Conservation (phyloP, 2,888 invertebrate species). For the Theodoxus fluviatilis region DNA sequence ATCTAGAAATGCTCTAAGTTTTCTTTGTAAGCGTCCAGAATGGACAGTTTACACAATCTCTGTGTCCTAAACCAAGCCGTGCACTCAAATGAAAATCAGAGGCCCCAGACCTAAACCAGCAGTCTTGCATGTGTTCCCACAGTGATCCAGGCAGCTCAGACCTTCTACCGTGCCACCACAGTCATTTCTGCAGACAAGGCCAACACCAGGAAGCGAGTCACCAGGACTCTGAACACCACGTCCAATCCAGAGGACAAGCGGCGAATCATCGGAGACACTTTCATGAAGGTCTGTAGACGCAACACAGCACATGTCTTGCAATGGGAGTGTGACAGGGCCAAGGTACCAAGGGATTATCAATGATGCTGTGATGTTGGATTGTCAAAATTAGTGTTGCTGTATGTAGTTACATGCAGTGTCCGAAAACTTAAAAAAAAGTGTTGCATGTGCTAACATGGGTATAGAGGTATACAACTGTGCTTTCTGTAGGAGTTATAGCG, state of each 20-base stretch:
- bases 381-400: neutral
- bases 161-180: slow-evolving; percentile 77
- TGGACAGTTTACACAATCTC: too few species aligned
- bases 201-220: slow-evolving; percentile 70
- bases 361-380: neutral
- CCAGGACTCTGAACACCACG: slow-evolving; percentile 71
- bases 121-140: too few species aligned
- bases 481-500: too few species aligned
- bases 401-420: neutral
- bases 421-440: neutral
- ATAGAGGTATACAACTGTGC: too few species aligned
- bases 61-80: too few species aligned
- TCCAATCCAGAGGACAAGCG: slow-evolving; percentile 93
- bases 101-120: too few species aligned
- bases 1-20: too few species aligned
- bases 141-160: slow-evolving; percentile 69
- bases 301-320: slow-evolving; percentile 17
- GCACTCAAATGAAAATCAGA: too few species aligned
- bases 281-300: slow-evolving; percentile 87
- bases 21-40: too few species aligned
- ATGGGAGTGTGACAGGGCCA: neutral
- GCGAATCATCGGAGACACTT: slow-evolving; percentile 98
- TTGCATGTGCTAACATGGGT: too few species aligned
- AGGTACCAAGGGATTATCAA: neutral
- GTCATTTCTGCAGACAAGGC: slow-evolving; percentile 74